Percentiles rank a stretch among this genome's conserved stretches.
phyloP scores from a whole-genome alignment of 2,797 vertebrate genomes.

The Columba guinea region DNA sequence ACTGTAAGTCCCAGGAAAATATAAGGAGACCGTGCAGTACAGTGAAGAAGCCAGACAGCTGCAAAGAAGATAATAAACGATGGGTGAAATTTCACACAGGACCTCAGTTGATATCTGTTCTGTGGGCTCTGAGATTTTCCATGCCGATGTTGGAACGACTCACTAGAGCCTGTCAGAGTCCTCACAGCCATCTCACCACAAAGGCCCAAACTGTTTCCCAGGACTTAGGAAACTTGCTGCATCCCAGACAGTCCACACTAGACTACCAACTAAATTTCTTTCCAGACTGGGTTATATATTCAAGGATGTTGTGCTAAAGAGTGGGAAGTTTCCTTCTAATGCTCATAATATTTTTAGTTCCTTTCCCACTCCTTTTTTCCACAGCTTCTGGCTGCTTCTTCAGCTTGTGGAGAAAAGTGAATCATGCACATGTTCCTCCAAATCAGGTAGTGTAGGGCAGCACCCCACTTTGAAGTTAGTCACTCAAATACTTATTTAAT shows the following conservation, averaged over 20 bases:
- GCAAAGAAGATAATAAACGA: background rate
- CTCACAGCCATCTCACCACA: background rate
- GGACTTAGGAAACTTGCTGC: background rate
- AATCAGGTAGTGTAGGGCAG: background rate
- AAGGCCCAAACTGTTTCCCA: background rate
- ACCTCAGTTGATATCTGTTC: rapidly evolving
- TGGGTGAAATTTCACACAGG: background rate
- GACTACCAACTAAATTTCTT: background rate
- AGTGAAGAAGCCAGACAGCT: background rate
- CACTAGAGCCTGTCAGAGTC: background rate
- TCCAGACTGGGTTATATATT: background rate
- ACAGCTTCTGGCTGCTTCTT: background rate
- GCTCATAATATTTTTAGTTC: background rate
- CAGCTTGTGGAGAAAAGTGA: background rate
- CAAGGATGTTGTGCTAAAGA: background rate
- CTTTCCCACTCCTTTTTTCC: background rate
- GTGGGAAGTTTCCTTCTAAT: background rate
- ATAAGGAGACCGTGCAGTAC: background rate
- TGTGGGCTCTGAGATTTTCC: background rate
- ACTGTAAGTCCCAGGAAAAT: background rate
- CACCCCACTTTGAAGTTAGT: background rate
- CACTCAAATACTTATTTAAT: background rate
- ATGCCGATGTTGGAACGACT: background rate
- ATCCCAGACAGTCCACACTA: background rate
- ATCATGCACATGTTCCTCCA: background rate